These are phyloP conservation scores for Melanostoma mellinum DNA, from an alignment of 2,888 invertebrate species.

Conservation along the genomic window DNA sequence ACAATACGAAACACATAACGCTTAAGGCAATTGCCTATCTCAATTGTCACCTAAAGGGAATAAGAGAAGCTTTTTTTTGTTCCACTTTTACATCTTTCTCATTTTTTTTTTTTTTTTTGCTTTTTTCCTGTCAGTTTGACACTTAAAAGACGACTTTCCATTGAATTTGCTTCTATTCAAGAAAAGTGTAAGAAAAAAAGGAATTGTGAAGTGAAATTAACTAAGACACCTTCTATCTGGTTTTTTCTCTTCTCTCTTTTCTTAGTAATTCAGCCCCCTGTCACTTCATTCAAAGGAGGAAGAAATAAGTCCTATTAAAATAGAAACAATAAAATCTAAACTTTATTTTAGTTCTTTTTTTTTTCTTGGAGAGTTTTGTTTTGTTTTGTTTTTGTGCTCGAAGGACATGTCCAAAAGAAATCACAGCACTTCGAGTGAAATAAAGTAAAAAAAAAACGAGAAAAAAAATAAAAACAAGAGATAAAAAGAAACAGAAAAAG, in stretches of 20 bases:
- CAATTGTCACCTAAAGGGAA: conserved; percentile 71
- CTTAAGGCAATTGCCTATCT: conserved; percentile 70
- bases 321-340: conserved; percentile 71
- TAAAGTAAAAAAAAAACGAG: conserved; percentile 45
- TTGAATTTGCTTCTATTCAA: conserved; percentile 58
- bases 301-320: conserved; percentile 41
- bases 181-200: conserved; percentile 30
- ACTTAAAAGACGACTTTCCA: conserved; percentile 69
- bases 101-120: conserved; percentile 7
- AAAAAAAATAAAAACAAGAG: conserved; percentile 12
- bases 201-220: conserved; percentile 70
- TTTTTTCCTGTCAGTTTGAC: conserved; percentile 61
- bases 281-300: conserved; percentile 40
- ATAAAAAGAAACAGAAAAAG: conserved; percentile 33
- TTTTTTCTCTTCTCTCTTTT: conserved; percentile 6
- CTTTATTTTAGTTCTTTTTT: conserved; percentile 66
- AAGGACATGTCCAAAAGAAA: conserved; percentile 71
- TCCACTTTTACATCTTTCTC: conserved; percentile 39
- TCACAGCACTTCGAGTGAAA: conserved; percentile 64
- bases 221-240: conserved; percentile 64
- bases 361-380: conserved; percentile 52
- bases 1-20: conserved; percentile 62
- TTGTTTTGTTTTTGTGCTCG: conserved; percentile 41
- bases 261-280: neutral
- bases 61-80: conserved; percentile 51